Base-by-base conservation (phyloP, 2,888 invertebrate genomes). In the Lissocephala sabroskyi region DNA sequence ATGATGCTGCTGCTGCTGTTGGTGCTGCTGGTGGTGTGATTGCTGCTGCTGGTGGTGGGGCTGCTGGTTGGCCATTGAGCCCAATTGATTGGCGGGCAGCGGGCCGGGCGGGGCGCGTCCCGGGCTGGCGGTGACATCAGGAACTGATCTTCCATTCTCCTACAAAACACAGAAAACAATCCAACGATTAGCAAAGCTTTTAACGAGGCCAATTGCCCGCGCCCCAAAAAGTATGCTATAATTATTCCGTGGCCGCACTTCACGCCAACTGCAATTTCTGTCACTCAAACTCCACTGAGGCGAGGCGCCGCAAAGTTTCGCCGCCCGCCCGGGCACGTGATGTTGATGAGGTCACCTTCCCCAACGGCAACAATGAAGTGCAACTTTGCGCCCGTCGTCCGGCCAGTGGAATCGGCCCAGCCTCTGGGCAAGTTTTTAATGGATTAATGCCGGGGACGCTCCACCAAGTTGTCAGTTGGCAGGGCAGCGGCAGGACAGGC, bases 111-210 rank as follows among this genome's bases (percentile, higher is more conserved):
- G 91, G 82, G 92, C 93, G 84, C 93, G 92, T 77, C 93, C 90
- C 84, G 94, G 94, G 86, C 93, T 93, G 84, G 93, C 93, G 86
- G 93, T 93, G 88, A 94, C 90, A 88, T 94, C 94, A 88, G 93
- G 91, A 89, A 93, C 92, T 89, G 93, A 93, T 88, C 93, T 92
- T 87, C 93, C 93, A 88, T 92, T 93, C 88, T 94, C 93, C 93
- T 94, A 83, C n/a, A 82, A 84, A 49, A 45, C 9, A 6, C 29
- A 39, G 35, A 42, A 49, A 41, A 17, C 18, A 44, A 44, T 28
- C 7, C 10, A 35, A 26, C 11, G 26, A n/a, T 42, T 41, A 29
- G 16, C 16, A 29, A 13, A 30, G 30, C n/a, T 10, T 41, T 17
- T 18, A n/a, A 14, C 11, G 4, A 13, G 3, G 29, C 30, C 29